Evolutionary conservation across 2,113 vertebrate genomes (phyloP), one percentile per base, ranked within the genome.

Genomic region (Amazona guildingii): DNA sequence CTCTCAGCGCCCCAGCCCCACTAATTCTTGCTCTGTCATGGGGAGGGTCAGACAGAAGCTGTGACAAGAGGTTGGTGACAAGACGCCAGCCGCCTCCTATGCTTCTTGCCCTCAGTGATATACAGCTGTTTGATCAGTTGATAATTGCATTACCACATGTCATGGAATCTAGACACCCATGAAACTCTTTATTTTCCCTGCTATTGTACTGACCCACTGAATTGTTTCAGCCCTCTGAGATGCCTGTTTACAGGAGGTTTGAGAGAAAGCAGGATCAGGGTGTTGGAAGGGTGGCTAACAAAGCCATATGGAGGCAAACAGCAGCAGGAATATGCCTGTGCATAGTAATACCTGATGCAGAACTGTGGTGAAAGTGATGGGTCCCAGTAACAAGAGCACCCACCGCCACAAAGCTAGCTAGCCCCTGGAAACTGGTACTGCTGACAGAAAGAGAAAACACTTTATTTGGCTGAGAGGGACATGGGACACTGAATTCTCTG

Each of bases 81-180:
- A 77, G 59, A 55, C 23, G 43, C 61, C 46, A 54, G 16, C 59
- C 54, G 62, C 62, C 49, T 57, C 31, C 25, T 33, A 57, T 54
- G 55, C 82, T 72, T 76, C 75, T 90, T 75, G 61, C 52, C 67
- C 39, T 75, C 41, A 29, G 64, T 16, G 2, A 79, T 19, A 46
- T 51, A 59, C 35, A 54, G 68, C 75, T 95, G 69, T 96, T 96
- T 91, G 85, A 82, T 90, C 84, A 97, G 95, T 88, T 92, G 94
- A 73, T 80, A 70, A 84, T 86, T 88, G 75, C 73, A 64, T 83
- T 90, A 37, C 48, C 46, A 46, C 37, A 35, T 3, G 0, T 87
- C 93, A 87, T n/a, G 81, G 74, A 31, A 76, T 61, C 37, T 8
- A 28, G 24, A 77, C 68, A 67, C 63, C 39, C 7, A 1, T 19